Base-by-base conservation (phyloP, 2,113 vertebrate species). In the Hippoglossus stenolepis region DNA sequence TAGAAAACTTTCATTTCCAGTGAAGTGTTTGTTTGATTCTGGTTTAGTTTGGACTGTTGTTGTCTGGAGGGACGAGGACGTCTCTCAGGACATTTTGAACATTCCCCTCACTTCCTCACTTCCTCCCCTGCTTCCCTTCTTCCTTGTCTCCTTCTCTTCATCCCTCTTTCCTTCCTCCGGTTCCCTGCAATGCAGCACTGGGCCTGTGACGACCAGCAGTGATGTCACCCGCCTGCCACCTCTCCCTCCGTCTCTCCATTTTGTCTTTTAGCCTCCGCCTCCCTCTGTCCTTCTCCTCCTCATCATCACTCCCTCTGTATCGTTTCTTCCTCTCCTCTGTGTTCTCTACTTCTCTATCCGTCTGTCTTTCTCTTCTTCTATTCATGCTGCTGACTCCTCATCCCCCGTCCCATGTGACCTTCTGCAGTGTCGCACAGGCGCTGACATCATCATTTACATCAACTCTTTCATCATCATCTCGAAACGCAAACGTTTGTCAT, bases 121-220 rank as follows among this genome's bases (percentile, higher is more conserved):
- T 23, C 12, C 2, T 26, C 56, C 14, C 56, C 13, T 38, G 35
- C 35, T 38, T 38, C 35, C 35, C 35, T 38, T 38, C 35, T 38
- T 38, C 35, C 10, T 9, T 10, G 2, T 38, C 35, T 38, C 35
- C 35, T 38, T 10, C 35, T 38, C 57, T 31, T 58, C 40, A 13
- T 26, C 17, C 56, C 10, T 2, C 6, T 43, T 6, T 54, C 40
- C 59, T 21, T 43, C 59, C 12, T 54, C 67, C 69, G n/a, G 72
- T 23, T 73, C 75, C 65, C 90, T 90, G 90, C 90, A 91, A 79
- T 91, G 90, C 90, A 85, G 86, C 86, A 88, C 0, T 2, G 35
- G 35, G 60, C 20, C 83, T 83, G 77, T 80, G 83, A 79, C 71
- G 26, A 38, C 35, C 75, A 80, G 9, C 85, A 35, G 80, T 90